Percentiles rank a stretch among this genome's conserved stretches.
These are phyloP conservation scores for Antidorcas marsupialis DNA, from an alignment of 2,113 vertebrate species.

Conservation along the genomic window DNA sequence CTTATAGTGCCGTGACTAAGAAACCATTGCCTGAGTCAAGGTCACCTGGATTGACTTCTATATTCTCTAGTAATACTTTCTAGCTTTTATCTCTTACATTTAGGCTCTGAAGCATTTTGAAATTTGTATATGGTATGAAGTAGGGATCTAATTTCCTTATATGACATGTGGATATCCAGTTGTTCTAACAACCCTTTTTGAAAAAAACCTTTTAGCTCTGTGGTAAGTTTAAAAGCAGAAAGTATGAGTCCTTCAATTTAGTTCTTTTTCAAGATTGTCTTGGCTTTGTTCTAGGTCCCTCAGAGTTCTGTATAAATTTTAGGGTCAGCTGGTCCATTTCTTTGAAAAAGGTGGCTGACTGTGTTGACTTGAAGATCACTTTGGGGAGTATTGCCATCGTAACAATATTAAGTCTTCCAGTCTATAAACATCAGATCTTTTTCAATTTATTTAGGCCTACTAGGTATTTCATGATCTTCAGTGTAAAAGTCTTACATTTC, in stretches of 20 bases:
- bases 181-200: neutral
- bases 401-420: neutral
- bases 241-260: neutral
- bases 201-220: neutral
- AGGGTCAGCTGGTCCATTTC: neutral
- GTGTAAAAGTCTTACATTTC: neutral
- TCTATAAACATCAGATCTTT: neutral
- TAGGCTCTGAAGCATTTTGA: neutral
- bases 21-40: neutral
- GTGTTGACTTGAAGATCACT: neutral
- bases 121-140: neutral
- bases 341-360: neutral
- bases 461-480: neutral
- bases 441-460: neutral
- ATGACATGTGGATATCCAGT: neutral
- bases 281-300: neutral
- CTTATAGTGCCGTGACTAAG: neutral
- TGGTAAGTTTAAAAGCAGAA: neutral
- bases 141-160: neutral
- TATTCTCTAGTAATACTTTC: neutral
- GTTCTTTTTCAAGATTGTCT: neutral
- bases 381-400: neutral
- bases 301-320: neutral
- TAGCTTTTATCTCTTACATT: neutral
- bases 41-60: neutral